phyloP scores from a whole-genome alignment of 2,797 vertebrate genomes.

The Margarornis squamiger region DNA sequence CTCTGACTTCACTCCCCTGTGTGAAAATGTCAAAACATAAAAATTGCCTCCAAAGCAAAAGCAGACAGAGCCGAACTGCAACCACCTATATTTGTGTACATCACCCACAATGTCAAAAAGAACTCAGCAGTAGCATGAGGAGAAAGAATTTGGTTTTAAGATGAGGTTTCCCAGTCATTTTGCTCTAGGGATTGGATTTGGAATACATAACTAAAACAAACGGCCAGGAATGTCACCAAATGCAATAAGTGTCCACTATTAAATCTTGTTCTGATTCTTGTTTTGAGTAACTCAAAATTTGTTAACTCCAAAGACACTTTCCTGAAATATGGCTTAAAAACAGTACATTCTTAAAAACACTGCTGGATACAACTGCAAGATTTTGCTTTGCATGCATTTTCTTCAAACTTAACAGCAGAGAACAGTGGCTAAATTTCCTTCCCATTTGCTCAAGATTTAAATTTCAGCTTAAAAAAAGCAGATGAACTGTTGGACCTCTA shows the following conservation, averaged over 20 bases:
- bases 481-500: neutral
- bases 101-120: neutral
- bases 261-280: neutral
- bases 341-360: neutral
- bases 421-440: neutral
- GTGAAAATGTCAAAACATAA: slow-evolving; percentile 30
- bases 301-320: neutral
- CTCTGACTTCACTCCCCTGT: neutral
- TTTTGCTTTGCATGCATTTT: neutral
- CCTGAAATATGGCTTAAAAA: neutral
- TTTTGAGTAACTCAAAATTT: neutral
- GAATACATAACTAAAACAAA: neutral
- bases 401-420: neutral
- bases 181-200: neutral
- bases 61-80: neutral
- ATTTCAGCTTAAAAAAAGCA: neutral
- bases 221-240: neutral
- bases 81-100: neutral
- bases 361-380: neutral
- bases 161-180: neutral
- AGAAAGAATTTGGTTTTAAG: neutral
- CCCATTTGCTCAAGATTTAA: neutral
- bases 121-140: neutral
- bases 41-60: slow-evolving; percentile 15
- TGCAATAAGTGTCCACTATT: neutral